Conservation (phyloP, 2,797 vertebrate genomes). For the Acridotheres tristis region DNA sequence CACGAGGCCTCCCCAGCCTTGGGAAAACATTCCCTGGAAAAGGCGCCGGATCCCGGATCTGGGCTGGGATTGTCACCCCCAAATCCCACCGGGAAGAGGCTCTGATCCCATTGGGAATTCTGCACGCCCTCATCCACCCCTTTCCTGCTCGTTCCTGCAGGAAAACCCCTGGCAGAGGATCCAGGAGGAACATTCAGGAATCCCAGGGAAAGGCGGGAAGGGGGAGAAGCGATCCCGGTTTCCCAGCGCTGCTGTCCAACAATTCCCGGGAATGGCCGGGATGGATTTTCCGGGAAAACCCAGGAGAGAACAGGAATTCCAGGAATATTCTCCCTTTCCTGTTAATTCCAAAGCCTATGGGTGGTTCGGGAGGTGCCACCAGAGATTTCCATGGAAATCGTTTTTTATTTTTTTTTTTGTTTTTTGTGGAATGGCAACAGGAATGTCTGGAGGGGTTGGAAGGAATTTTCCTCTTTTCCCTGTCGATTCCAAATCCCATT, state of each 20-base stretch:
- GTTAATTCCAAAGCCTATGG: fast-evolving
- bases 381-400: not conserved
- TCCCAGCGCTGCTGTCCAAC: not conserved
- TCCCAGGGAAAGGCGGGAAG: not conserved
- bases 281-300: not conserved
- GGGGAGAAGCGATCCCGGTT: not conserved
- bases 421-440: not conserved
- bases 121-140: fast-evolving
- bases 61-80: not conserved
- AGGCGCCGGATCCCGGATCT: fast-evolving
- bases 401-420: not conserved
- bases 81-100: not conserved
- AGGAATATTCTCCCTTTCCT: not conserved
- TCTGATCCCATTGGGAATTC: not conserved
- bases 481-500: not conserved
- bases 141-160: not conserved
- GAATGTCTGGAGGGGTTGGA: not conserved
- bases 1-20: too few species aligned
- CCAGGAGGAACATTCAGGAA: not conserved
- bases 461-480: not conserved
- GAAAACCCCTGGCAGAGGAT: not conserved
- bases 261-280: not conserved
- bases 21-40: not conserved
- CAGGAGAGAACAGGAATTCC: not conserved
- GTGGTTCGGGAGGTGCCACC: not conserved